phyloP scores from a whole-genome alignment of 2,888 invertebrate genomes.

The Phlogophora meticulosa region DNA sequence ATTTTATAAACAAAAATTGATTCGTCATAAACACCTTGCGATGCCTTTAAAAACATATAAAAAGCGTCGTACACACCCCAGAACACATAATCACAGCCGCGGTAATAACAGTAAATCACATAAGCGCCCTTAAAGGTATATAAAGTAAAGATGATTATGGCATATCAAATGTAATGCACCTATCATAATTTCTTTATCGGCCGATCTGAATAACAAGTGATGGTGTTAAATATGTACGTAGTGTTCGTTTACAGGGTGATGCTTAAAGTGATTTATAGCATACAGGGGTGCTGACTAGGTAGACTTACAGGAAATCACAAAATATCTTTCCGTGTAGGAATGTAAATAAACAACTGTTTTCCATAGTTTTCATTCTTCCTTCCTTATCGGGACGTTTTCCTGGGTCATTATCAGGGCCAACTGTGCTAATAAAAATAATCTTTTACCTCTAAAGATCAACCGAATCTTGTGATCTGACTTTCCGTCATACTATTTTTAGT shows the following conservation, averaged over 20 bases:
- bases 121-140: slow-evolving; percentile 71
- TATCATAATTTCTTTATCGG: slow-evolving; percentile 83
- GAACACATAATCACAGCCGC: slow-evolving; percentile 70
- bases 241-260: slow-evolving; percentile 50
- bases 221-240: slow-evolving; percentile 80
- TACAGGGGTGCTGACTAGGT: slow-evolving; percentile 37
- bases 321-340: slow-evolving; percentile 8
- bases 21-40: slow-evolving; percentile 59
- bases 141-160: slow-evolving; percentile 74
- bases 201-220: slow-evolving; percentile 75
- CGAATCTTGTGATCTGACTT: not conserved
- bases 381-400: not conserved
- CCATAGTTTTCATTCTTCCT: not conserved
- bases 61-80: slow-evolving; percentile 72
- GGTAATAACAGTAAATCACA: slow-evolving; percentile 74
- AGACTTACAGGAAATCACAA: slow-evolving; percentile 8
- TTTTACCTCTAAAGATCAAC: not conserved
- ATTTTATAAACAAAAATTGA: slow-evolving; percentile 59
- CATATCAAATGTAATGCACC: slow-evolving; percentile 75
- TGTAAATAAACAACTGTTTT: slow-evolving; percentile 8
- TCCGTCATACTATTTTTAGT: not conserved
- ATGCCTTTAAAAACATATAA: slow-evolving; percentile 75
- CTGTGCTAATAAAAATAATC: not conserved
- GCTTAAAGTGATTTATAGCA: slow-evolving; percentile 61
- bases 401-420: slow-evolving; percentile 5